phyloP scores from a whole-genome alignment of 2,888 invertebrate species.

The Nomada lathburiana region DNA sequence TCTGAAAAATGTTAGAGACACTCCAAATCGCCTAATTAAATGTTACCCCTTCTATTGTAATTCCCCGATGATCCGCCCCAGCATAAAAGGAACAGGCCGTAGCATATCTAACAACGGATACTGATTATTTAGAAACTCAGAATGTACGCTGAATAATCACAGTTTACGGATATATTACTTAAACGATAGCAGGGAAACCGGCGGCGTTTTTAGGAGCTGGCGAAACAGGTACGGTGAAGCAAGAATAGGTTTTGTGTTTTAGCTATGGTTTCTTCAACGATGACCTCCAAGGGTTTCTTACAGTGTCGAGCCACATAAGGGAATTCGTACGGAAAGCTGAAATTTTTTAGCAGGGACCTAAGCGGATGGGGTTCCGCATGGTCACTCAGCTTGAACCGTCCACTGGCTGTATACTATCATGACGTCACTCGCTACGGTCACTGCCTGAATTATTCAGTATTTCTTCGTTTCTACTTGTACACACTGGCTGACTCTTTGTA shows the following conservation, averaged over 20 bases:
- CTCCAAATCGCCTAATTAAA: too few relatives aligned
- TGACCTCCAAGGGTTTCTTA: slow-evolving; percentile 38
- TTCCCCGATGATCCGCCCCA: too few relatives aligned
- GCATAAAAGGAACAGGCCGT: too few relatives aligned
- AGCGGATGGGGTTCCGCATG: slow-evolving; percentile 83
- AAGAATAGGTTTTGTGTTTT: slow-evolving; percentile 14
- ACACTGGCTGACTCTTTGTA: slow-evolving; percentile 30
- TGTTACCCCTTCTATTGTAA: too few relatives aligned
- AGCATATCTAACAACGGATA: too few relatives aligned
- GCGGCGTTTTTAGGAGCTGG: slow-evolving; percentile 17
- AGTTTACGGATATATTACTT: too few relatives aligned
- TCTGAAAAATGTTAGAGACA: too few relatives aligned
- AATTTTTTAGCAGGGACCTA: slow-evolving; percentile 64
- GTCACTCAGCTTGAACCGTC: slow-evolving; percentile 83
- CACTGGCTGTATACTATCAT: slow-evolving; percentile 79
- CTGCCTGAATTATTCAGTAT: slow-evolving; percentile 81
- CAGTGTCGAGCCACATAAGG: slow-evolving; percentile 30
- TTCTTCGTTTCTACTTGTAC: slow-evolving; percentile 69
- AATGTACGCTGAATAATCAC: neutral
- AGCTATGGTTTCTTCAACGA: slow-evolving; percentile 36
- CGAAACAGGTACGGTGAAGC: slow-evolving; percentile 29
- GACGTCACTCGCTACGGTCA: slow-evolving; percentile 83
- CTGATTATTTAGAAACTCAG: neutral
- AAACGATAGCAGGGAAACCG: slow-evolving; percentile 20
- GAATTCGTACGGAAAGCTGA: slow-evolving; percentile 69